Percentiles rank a stretch among this genome's conserved stretches.
Conservation (phyloP, 2,797 vertebrate species). For the Huso huso region DNA sequence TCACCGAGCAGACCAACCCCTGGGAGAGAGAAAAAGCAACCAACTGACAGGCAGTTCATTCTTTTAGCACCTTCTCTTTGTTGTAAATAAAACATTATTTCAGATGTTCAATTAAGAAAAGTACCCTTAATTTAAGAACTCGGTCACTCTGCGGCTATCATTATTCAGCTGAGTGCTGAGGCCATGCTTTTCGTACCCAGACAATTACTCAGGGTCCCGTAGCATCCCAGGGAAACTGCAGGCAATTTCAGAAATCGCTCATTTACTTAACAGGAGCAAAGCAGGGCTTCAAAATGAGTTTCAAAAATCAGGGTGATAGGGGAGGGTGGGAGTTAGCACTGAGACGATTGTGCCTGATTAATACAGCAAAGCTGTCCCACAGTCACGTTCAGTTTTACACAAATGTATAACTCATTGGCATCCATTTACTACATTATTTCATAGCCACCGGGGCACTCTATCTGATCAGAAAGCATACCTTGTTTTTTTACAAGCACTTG, state of each 20-base stretch:
- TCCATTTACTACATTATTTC: too few relatives aligned
- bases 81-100: conserved; percentile 77
- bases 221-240: conserved; percentile 55
- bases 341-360: too few relatives aligned
- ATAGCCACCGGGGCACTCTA: too few relatives aligned
- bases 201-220: conserved; percentile 62
- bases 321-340: background rate
- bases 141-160: conserved; percentile 55
- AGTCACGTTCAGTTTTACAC: too few relatives aligned
- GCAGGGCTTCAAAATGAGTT: conserved; percentile 35
- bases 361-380: too few relatives aligned
- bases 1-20: conserved; percentile 29
- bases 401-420: too few relatives aligned
- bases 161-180: conserved; percentile 51
- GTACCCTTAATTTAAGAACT: conserved; percentile 72
- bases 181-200: conserved; percentile 47
- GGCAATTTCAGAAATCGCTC: conserved; percentile 63
- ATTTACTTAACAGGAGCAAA: conserved; percentile 67
- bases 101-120: conserved; percentile 75
- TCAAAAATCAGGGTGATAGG: conserved; percentile 5
- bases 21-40: conserved; percentile 17
- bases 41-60: conserved; percentile 45
- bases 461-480: too few relatives aligned
- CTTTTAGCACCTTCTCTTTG: conserved; percentile 58
- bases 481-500: too few relatives aligned